phyloP scores from a whole-genome alignment of 2,888 invertebrate species.

The Nomada goodeniana region DNA sequence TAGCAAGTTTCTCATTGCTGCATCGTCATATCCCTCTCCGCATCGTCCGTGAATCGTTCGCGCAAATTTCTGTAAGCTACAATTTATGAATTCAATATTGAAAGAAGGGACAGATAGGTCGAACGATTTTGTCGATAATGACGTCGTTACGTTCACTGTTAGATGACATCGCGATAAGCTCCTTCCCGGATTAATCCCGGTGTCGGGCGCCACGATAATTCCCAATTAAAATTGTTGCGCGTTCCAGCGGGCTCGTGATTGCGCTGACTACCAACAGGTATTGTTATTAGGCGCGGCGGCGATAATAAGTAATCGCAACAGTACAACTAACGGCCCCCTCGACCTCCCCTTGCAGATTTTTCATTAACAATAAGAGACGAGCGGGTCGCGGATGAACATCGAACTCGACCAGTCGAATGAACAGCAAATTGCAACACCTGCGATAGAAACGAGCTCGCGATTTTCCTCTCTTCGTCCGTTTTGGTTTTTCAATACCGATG shows the following conservation, averaged over 20 bases:
- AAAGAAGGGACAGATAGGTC: too few relatives aligned
- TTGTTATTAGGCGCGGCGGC: constrained; percentile 54
- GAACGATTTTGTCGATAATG: constrained; percentile 24
- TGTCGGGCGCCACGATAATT: constrained; percentile 53
- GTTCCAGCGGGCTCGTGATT: constrained; percentile 21
- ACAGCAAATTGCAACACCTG: neutral
- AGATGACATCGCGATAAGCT: constrained; percentile 35
- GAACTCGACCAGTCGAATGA: constrained; percentile 4
- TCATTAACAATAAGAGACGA: neutral
- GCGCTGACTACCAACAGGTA: constrained; percentile 7
- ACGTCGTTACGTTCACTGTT: constrained; percentile 24
- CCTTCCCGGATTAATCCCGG: constrained; percentile 30
- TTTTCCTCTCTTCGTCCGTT: neutral
- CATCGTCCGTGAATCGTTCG: neutral
- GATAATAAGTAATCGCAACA: constrained; percentile 57
- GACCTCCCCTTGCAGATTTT: constrained; percentile 28
- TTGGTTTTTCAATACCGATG: neutral
- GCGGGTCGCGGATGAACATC: constrained; percentile 17
- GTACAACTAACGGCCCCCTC: constrained; percentile 48
- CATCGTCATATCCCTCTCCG: neutral
- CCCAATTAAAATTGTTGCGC: constrained; percentile 53
- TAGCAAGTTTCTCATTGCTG: neutral
- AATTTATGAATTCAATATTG: too few relatives aligned
- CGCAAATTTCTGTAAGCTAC: too few relatives aligned
- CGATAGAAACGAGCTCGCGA: constrained; percentile 3